These are phyloP conservation scores for Cabera pusaria DNA, from an alignment of 2,888 invertebrate species.

Conservation along the genomic window DNA sequence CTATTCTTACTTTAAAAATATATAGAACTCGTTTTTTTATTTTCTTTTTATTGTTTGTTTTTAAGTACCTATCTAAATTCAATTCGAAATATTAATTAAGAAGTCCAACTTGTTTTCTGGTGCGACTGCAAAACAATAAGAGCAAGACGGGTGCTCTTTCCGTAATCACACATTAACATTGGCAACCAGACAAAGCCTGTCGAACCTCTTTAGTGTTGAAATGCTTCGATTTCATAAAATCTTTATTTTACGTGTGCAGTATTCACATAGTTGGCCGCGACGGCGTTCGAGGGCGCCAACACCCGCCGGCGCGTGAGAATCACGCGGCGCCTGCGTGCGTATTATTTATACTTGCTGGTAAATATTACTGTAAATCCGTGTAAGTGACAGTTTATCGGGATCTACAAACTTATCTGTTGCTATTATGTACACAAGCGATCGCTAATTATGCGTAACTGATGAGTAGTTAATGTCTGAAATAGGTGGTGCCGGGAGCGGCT, in stretches of 20 bases:
- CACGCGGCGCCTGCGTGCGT: conserved; percentile 62
- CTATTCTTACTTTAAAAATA: no score
- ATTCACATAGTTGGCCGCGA: conserved; percentile 32
- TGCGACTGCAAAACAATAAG: no score
- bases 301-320: conserved; percentile 56
- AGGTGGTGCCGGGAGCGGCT: conserved; percentile 46
- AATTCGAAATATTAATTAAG: no score
- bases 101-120: no score
- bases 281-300: conserved; percentile 52
- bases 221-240: conserved; percentile 35
- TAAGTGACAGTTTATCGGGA: conserved; percentile 54
- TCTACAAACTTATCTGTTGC: conserved; percentile 53
- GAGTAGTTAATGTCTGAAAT: conserved; percentile 58
- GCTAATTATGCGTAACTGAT: conserved; percentile 49
- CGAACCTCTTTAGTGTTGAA: conserved; percentile 21
- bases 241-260: conserved; percentile 31
- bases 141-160: conserved; percentile 3
- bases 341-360: conserved; percentile 53
- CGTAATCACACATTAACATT: neutral
- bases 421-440: conserved; percentile 55
- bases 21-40: no score
- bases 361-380: conserved; percentile 47
- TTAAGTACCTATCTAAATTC: no score
- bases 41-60: no score
- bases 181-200: conserved; percentile 10